phyloP scores from a whole-genome alignment of 1,140 invertebrate species.

The Drosophila rufa region DNA sequence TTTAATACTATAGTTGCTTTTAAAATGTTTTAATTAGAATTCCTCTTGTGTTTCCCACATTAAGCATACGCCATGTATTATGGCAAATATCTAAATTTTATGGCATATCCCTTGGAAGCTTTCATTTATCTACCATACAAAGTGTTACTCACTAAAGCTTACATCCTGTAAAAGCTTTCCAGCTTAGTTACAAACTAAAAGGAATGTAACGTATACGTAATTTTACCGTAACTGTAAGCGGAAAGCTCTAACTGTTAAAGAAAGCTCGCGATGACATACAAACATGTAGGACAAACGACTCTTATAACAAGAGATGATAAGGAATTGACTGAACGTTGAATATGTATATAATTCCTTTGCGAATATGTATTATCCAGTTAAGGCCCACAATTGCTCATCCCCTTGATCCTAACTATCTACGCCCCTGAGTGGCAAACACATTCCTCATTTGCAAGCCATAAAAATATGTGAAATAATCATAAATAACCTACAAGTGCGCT shows the following conservation, averaged over 20 bases:
- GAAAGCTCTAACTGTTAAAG: conserved; percentile 15
- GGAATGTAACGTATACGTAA: conserved; percentile 3
- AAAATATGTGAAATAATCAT: conserved; percentile 59
- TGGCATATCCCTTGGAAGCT: conserved; percentile 10
- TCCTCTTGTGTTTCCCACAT: not conserved
- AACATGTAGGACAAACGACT: not conserved
- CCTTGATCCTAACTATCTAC: not conserved
- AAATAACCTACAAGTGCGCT: conserved; percentile 69
- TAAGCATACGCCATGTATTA: conserved; percentile 16
- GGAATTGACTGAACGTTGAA: conserved; percentile 8
- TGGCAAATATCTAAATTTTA: conserved; percentile 2
- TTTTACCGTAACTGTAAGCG: not conserved
- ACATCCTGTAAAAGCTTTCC: conserved; percentile 13
- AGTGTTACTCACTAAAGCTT: not conserved
- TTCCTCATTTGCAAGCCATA: conserved; percentile 49
- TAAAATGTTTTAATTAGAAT: not conserved
- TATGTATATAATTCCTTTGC: conserved; percentile 8
- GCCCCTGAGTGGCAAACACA: conserved; percentile 24
- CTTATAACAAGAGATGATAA: conserved; percentile 22
- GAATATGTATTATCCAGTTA: conserved; percentile 2
- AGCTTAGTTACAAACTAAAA: conserved; percentile 3
- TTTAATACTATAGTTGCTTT: not conserved
- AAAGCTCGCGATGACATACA: conserved; percentile 17
- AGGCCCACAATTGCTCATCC: not conserved
- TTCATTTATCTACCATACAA: conserved; percentile 13